Evolutionary conservation across 2,888 invertebrate species (phyloP).

Genomic region (Parnassius apollo): DNA sequence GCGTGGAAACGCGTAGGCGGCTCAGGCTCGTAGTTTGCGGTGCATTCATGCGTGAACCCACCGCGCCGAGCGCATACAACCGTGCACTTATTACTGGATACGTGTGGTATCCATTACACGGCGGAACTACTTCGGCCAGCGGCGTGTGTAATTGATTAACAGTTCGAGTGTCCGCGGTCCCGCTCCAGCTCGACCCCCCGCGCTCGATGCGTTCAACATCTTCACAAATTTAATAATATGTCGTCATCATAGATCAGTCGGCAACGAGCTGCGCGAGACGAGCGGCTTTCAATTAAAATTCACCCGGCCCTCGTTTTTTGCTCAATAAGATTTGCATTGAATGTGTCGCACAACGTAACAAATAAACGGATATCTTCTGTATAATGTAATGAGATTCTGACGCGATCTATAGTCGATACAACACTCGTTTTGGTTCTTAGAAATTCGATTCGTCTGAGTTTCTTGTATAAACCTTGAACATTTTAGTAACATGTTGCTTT

Average conservation of each 20-base stretch:
- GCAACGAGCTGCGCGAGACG: slow-evolving; percentile 41
- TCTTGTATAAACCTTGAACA: too few species aligned
- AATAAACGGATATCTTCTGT: slow-evolving; percentile 7
- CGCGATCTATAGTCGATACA: not conserved
- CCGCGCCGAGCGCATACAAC: slow-evolving; percentile 43
- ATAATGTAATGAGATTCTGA: slow-evolving; percentile 16
- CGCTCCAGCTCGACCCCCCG: slow-evolving; percentile 38
- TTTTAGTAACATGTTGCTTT: not conserved
- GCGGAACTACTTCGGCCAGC: slow-evolving; percentile 66
- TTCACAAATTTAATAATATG: slow-evolving; percentile 46
- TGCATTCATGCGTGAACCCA: slow-evolving; percentile 70
- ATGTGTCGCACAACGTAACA: slow-evolving; percentile 27
- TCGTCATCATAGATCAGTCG: slow-evolving; percentile 31
- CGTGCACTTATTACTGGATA: slow-evolving; percentile 52
- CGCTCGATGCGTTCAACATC: slow-evolving; percentile 44
- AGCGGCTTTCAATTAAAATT: slow-evolving; percentile 35
- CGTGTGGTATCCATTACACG: slow-evolving; percentile 73
- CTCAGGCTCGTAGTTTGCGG: slow-evolving; percentile 58
- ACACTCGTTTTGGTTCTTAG: slow-evolving; percentile 5
- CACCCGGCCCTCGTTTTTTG: slow-evolving; percentile 36
- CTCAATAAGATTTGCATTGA: slow-evolving; percentile 51
- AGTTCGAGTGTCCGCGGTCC: slow-evolving; percentile 63
- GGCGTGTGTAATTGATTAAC: slow-evolving; percentile 76
- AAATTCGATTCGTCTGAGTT: not conserved
- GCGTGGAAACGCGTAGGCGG: slow-evolving; percentile 42